These are phyloP conservation scores for Procambarus virginalis DNA, from an alignment of 1,140 invertebrate species.

Conservation along the genomic window DNA sequence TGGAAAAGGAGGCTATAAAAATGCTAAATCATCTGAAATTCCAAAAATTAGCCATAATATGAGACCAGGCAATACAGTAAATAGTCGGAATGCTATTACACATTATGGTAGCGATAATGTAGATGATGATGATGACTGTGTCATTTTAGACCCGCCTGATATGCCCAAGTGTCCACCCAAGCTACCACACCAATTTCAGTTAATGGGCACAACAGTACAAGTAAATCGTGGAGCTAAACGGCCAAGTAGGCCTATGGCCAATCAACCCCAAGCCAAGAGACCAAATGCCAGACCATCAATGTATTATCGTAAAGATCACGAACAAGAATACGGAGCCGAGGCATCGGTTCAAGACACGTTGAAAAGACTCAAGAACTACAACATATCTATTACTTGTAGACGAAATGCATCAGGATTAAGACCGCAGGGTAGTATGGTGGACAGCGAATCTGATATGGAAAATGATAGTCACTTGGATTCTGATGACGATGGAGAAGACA, in stretches of 20 bases:
- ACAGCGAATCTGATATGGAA: constrained; percentile 65
- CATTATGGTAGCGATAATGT: constrained; percentile 34
- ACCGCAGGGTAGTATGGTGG: constrained; percentile 47
- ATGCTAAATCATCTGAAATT: constrained; percentile 25
- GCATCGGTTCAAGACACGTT: constrained; percentile 69
- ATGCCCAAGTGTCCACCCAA: constrained; percentile 58
- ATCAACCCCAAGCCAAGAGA: constrained; percentile 59
- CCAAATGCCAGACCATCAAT: constrained; percentile 36
- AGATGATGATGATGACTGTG: constrained; percentile 70
- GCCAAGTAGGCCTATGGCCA: constrained; percentile 46
- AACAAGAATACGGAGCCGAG: constrained; percentile 52
- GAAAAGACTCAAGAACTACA: constrained; percentile 69
- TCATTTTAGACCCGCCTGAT: constrained; percentile 69
- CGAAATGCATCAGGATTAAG: constrained; percentile 61
- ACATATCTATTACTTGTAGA: constrained; percentile 69
- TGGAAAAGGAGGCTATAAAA: constrained; percentile 40
- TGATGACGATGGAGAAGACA: constrained; percentile 69
- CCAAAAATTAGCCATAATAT: constrained; percentile 43
- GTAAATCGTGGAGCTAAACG: constrained; percentile 69
- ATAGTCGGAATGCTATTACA: constrained; percentile 18
- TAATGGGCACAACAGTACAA: constrained; percentile 70
- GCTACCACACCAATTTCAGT: constrained; percentile 68
- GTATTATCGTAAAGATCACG: constrained; percentile 62
- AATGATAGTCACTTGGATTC: constrained; percentile 66
- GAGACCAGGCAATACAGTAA: constrained; percentile 29